Conservation (phyloP, 2,113 vertebrate genomes). For the Pangasianodon gigas region DNA sequence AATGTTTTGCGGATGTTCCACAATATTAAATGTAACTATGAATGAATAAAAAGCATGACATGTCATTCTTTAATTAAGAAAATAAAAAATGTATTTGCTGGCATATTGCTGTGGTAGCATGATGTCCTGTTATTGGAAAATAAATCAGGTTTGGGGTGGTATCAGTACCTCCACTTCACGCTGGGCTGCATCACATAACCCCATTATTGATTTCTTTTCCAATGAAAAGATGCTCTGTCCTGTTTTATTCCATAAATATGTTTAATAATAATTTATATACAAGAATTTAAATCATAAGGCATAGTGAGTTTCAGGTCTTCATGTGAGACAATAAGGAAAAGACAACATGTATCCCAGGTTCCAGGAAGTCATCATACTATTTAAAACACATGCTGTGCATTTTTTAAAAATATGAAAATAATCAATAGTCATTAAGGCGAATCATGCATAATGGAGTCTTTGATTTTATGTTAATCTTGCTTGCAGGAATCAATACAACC, state of each 20-base stretch:
- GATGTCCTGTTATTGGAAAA: neutral
- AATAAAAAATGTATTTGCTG: neutral
- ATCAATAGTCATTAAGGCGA: conserved; percentile 10
- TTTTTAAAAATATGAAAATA: neutral
- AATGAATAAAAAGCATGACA: neutral
- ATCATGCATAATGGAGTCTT: conserved; percentile 43
- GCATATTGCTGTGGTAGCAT: neutral
- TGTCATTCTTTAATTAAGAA: neutral
- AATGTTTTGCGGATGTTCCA: too few species aligned
- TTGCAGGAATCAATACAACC: conserved; percentile 53
- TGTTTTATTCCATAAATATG: neutral
- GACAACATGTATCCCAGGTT: too few species aligned
- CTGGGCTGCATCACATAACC: neutral
- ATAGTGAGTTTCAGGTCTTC: neutral
- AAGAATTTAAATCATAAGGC: neutral
- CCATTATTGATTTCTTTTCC: neutral
- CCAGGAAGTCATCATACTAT: neutral
- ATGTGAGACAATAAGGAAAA: neutral
- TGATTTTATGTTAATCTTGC: conserved; percentile 53
- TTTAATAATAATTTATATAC: neutral
- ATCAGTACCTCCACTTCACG: neutral
- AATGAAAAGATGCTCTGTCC: neutral
- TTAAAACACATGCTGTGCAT: neutral
- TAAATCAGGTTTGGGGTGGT: neutral
- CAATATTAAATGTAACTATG: too few species aligned